Conservation (phyloP, 2,797 vertebrate genomes). For the Salmo trutta region DNA sequence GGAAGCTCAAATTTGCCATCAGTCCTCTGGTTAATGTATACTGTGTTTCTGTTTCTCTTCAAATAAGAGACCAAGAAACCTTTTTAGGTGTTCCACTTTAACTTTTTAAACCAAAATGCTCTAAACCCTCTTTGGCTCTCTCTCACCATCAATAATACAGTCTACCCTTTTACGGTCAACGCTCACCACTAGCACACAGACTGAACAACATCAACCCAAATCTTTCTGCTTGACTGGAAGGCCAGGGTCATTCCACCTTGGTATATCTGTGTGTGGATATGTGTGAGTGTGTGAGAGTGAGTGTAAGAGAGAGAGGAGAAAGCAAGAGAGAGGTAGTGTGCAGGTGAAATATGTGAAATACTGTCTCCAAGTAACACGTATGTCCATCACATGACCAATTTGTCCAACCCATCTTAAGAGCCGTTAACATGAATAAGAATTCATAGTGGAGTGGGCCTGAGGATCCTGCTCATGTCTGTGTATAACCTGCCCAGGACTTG, state of each 20-base stretch:
- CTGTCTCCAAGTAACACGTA: constrained; percentile 4
- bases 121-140: constrained; percentile 25
- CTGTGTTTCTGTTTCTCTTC: constrained; percentile 46
- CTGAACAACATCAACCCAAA: constrained; percentile 51
- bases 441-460: constrained; percentile 43
- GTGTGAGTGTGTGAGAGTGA: constrained; percentile 31
- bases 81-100: constrained; percentile 51
- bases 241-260: constrained; percentile 52
- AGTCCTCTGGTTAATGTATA: constrained; percentile 52
- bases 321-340: constrained; percentile 19
- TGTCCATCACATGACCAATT: constrained; percentile 68
- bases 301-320: constrained; percentile 22
- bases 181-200: constrained; percentile 54
- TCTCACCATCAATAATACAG: constrained; percentile 61
- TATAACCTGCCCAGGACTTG: constrained; percentile 48
- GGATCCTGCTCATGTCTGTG: constrained; percentile 18
- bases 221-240: constrained; percentile 49
- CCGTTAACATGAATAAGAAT: constrained; percentile 68
- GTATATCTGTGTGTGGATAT: constrained; percentile 49
- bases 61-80: constrained; percentile 45
- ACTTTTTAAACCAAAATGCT: constrained; percentile 35
- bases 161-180: constrained; percentile 47
- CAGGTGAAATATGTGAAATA: constrained; percentile 55
- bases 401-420: constrained; percentile 66
- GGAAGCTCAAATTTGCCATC: constrained; percentile 64